Base-by-base conservation (phyloP, 2,113 vertebrate genomes). In the Tauraco erythrolophus region DNA sequence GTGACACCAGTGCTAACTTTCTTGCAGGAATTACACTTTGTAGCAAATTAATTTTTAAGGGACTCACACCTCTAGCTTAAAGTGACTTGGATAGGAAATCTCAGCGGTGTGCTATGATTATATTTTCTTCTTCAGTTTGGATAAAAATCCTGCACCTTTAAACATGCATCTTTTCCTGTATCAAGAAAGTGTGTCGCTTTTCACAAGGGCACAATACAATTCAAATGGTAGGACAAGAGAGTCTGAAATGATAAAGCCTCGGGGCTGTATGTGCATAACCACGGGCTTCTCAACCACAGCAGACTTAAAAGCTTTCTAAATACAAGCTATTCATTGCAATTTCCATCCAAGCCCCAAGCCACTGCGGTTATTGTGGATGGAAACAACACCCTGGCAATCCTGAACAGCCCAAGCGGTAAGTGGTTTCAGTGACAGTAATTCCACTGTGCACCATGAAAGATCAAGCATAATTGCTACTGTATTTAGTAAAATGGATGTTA, bases 281-380 rank as follows among this genome's bases (percentile, higher is more conserved):
- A 60, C 10, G 31, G 82, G 80, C 91, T 88, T 94, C 91, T 95
- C 92, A 94, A 91, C 39, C 65, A 84, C 84, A 72, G 78, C 66
- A 92, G 69, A 84, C 71, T 95, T 93, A 92, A 95, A 95, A 95
- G 94, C 91, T 96, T 87, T 92, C 91, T 95, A 92, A 96, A 91
- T 30, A 87, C 94, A 65, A 95, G 74, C 80, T 72, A 64, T 86
- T 96, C 80, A 68, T 68, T 90, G 1, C 78, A 89, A 97, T 95
- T 97, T 88, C 91, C 78, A 87, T 35, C 65, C 27, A 31, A 94
- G 86, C 92, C 94, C 85, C 90, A 84, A 88, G 84, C 88, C 95
- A 95, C 74, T 61, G 68, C 62, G 76, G 72, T 94, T 92, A 93
- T 53, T 92, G 88, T 78, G 80, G 71, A 84, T 4, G 23, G 60